Evolutionary conservation across 2,888 invertebrate genomes (phyloP).

Genomic region (Eilema sororculum): DNA sequence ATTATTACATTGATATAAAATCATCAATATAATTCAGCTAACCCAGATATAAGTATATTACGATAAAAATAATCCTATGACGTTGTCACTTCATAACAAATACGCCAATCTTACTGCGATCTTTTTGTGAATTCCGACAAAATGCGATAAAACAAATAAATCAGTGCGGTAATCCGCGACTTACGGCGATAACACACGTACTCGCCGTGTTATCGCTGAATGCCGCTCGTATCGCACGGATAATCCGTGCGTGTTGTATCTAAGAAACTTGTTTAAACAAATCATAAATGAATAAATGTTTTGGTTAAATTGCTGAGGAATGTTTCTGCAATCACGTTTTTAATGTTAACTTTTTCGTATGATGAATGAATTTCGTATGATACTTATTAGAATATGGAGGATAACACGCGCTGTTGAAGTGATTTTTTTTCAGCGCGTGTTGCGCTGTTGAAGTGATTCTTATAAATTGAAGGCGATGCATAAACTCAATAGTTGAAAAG

Average conservation of each 20-base stretch:
- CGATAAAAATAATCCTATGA: conserved; percentile 52
- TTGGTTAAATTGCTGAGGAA: conserved; percentile 12
- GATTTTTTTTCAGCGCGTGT: too few species aligned
- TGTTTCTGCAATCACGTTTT: conserved; percentile 13
- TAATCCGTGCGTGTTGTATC: conserved; percentile 66
- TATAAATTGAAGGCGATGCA: neutral
- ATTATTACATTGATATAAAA: neutral
- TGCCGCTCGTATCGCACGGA: conserved; percentile 54
- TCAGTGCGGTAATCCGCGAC: conserved; percentile 75
- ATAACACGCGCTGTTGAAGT: neutral
- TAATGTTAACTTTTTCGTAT: neutral
- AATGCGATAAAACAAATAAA: conserved; percentile 74
- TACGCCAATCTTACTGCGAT: conserved; percentile 42
- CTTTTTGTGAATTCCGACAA: conserved; percentile 65
- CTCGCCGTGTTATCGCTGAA: conserved; percentile 61
- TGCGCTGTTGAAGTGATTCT: too few species aligned
- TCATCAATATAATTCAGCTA: conserved; percentile 11
- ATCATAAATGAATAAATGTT: conserved; percentile 49
- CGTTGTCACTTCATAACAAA: conserved; percentile 49
- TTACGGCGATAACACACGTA: conserved; percentile 70
- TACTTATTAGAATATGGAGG: neutral
- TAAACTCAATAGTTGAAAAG: neutral
- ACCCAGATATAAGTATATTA: conserved; percentile 22
- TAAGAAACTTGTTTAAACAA: conserved; percentile 49
- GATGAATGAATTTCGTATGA: too few species aligned